phyloP scores from a whole-genome alignment of 2,797 vertebrate genomes.

The Anguilla pacifica region DNA sequence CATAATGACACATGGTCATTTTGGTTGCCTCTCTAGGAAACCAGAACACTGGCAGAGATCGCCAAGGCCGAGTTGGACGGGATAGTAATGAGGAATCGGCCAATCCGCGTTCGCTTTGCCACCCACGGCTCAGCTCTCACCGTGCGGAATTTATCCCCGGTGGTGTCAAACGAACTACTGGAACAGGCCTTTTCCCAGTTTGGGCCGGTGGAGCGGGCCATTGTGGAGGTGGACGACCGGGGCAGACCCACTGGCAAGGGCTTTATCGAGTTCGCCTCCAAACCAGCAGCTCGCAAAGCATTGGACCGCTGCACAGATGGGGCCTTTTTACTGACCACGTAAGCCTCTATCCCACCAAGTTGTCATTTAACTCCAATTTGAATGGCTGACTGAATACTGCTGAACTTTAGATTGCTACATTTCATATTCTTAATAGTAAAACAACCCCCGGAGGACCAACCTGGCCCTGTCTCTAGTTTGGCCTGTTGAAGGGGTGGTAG shows the following conservation, averaged over 20 bases:
- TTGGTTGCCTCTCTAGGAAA: slow-evolving; percentile 78
- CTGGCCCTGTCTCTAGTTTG: background rate
- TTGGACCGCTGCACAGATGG: slow-evolving; percentile 92
- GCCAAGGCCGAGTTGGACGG: slow-evolving; percentile 96
- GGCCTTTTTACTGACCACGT: slow-evolving; percentile 92
- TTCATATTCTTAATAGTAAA: background rate
- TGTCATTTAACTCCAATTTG: background rate
- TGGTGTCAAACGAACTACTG: slow-evolving; percentile 95
- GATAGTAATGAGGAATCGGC: slow-evolving; percentile 85
- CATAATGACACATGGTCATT: background rate
- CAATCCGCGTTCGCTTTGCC: slow-evolving; percentile 90
- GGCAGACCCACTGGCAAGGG: slow-evolving; percentile 91
- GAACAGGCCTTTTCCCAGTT: slow-evolving; percentile 96
- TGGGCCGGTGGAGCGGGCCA: slow-evolving; percentile 89
- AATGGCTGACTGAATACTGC: background rate
- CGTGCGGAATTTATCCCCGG: slow-evolving; percentile 89
- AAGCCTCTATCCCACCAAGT: slow-evolving; percentile 60
- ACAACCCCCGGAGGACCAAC: background rate
- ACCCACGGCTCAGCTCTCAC: slow-evolving; percentile 88
- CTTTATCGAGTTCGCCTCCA: slow-evolving; percentile 92
- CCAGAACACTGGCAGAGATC: slow-evolving; percentile 91
- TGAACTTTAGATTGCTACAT: background rate
- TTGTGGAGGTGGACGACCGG: slow-evolving; percentile 92
- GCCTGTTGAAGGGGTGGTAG: background rate
- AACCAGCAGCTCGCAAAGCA: slow-evolving; percentile 90